Evolutionary conservation across 2,113 vertebrate genomes (phyloP).

Genomic region (Copsychus sechellarum): DNA sequence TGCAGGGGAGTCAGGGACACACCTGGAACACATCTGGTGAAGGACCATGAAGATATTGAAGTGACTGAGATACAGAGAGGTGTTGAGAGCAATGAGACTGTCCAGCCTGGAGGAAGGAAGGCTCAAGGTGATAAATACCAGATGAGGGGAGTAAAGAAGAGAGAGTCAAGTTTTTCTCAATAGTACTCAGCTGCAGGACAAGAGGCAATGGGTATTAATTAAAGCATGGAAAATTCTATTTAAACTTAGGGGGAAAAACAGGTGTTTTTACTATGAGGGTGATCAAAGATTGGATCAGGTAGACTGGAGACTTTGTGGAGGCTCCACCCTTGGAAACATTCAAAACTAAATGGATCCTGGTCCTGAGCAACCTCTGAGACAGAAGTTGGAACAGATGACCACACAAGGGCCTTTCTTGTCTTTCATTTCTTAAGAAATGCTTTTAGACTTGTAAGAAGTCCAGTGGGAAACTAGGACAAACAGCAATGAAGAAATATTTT

Average conservation of each 20-base stretch:
- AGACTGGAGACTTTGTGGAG: background rate
- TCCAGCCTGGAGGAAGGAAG: background rate
- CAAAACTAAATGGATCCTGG: background rate
- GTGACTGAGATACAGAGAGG: background rate
- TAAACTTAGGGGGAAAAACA: background rate
- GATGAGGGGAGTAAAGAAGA: background rate
- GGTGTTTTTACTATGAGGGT: background rate
- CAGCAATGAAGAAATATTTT: background rate
- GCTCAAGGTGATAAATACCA: background rate
- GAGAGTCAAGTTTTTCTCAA: background rate
- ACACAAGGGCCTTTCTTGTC: background rate
- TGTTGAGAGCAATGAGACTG: background rate
- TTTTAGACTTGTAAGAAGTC: background rate
- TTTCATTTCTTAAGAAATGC: background rate
- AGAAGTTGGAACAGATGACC: background rate
- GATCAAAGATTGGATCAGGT: background rate
- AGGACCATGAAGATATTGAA: accelerated
- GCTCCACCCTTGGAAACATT: background rate
- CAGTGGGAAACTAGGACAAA: background rate
- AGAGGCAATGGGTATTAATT: background rate
- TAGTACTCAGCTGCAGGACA: background rate
- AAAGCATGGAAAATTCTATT: background rate
- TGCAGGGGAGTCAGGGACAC: background rate
- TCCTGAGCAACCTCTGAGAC: background rate
- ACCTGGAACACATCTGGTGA: background rate